Percentiles rank a stretch among this genome's conserved stretches.
Evolutionary conservation across 2,797 vertebrate genomes (phyloP).

Genomic region (Philypnodon macrostomus): DNA sequence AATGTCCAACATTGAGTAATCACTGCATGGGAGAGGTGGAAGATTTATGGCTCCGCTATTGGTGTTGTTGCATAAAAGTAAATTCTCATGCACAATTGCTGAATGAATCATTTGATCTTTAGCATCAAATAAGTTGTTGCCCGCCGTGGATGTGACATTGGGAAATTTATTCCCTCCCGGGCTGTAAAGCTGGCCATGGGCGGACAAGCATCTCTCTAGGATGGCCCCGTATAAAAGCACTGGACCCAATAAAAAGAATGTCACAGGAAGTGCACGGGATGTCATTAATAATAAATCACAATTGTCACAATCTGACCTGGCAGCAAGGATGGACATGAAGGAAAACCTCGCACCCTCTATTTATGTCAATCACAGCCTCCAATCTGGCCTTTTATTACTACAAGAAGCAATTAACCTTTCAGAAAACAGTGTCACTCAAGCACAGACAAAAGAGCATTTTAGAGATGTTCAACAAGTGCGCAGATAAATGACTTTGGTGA

Average conservation of each 20-base stretch:
- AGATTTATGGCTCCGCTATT: slow-evolving; percentile 56
- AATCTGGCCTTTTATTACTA: slow-evolving; percentile 77
- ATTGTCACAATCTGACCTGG: slow-evolving; percentile 75
- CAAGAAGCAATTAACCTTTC: slow-evolving; percentile 79
- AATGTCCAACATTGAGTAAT: slow-evolving; percentile 62
- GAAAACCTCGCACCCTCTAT: slow-evolving; percentile 64
- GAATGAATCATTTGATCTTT: slow-evolving; percentile 74
- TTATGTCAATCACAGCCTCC: slow-evolving; percentile 75
- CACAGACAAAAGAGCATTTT: slow-evolving; percentile 70
- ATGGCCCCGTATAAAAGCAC: slow-evolving; percentile 75
- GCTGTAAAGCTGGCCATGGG: slow-evolving; percentile 70
- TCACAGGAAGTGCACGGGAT: slow-evolving; percentile 77
- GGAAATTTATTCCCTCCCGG: slow-evolving; percentile 68
- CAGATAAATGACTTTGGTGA: slow-evolving; percentile 71
- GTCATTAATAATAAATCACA: slow-evolving; percentile 83
- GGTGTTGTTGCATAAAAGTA: slow-evolving; percentile 66
- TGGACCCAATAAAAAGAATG: slow-evolving; percentile 79
- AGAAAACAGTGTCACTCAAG: slow-evolving; percentile 74
- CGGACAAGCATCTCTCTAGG: slow-evolving; percentile 66
- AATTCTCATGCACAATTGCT: slow-evolving; percentile 69
- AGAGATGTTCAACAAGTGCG: slow-evolving; percentile 73
- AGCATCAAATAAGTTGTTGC: slow-evolving; percentile 69
- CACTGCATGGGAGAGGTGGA: slow-evolving; percentile 33
- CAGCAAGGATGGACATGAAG: slow-evolving; percentile 59
- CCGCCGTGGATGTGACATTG: slow-evolving; percentile 62